Conservation (phyloP, 1,140 invertebrate species). For the Acromyrmex echinatior region DNA sequence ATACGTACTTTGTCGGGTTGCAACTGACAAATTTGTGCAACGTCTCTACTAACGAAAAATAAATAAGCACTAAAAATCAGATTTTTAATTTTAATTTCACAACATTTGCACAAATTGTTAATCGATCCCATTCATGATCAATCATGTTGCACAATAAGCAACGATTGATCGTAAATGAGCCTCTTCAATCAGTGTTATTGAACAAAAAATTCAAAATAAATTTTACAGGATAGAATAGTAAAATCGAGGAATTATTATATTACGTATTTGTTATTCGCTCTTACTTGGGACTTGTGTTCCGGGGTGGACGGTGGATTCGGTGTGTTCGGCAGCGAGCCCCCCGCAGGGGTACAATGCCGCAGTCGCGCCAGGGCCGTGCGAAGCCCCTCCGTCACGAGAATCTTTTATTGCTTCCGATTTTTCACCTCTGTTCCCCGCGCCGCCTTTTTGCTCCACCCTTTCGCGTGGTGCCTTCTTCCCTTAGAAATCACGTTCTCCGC, state of each 20-base stretch:
- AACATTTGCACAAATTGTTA: too few species aligned
- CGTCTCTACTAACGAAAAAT: too few species aligned
- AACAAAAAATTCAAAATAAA: too few species aligned
- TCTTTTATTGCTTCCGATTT: slow-evolving; percentile 80
- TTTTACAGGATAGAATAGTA: too few species aligned
- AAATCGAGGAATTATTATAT: neutral
- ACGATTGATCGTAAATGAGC: too few species aligned
- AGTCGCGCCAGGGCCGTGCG: slow-evolving; percentile 87
- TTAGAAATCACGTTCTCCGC: neutral
- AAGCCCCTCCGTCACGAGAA: slow-evolving; percentile 87
- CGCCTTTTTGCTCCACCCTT: slow-evolving; percentile 41
- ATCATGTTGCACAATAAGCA: too few species aligned
- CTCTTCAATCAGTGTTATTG: too few species aligned
- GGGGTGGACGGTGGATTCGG: slow-evolving; percentile 85
- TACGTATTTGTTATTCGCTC: slow-evolving; percentile 47
- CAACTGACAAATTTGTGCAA: too few species aligned
- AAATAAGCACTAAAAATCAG: too few species aligned
- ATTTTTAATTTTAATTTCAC: too few species aligned
- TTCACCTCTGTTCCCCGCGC: slow-evolving; percentile 58
- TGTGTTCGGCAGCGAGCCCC: slow-evolving; percentile 85
- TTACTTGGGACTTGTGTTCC: slow-evolving; percentile 85
- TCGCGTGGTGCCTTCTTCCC: neutral
- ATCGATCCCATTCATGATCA: too few species aligned
- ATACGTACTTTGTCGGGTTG: too few species aligned
- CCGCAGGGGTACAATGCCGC: slow-evolving; percentile 86